Conservation (phyloP, 1,140 invertebrate genomes). For the Venustaconcha ellipsiformis region DNA sequence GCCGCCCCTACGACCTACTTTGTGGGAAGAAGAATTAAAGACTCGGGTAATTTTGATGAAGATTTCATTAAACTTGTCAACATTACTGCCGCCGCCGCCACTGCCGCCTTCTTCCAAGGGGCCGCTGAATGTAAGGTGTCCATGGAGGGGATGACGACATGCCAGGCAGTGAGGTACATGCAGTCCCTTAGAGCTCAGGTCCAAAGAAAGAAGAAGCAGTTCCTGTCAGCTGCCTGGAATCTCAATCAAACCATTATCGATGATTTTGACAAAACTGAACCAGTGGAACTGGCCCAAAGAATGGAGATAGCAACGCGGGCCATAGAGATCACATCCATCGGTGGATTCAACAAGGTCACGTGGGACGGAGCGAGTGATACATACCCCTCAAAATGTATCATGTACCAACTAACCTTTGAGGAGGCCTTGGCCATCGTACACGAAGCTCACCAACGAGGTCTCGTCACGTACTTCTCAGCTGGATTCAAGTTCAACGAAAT, state of each 20-base stretch:
- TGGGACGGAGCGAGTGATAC: conserved; percentile 49
- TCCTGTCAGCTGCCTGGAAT: conserved; percentile 51
- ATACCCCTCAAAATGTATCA: conserved; percentile 50
- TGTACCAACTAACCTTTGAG: conserved; percentile 50
- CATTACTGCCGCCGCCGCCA: conserved; percentile 3
- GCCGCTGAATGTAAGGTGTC: conserved; percentile 32
- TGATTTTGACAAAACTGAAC: conserved; percentile 34
- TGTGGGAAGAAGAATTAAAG: conserved; percentile 33
- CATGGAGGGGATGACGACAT: conserved; percentile 36
- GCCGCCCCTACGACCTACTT: conserved; percentile 17
- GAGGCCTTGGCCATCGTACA: conserved; percentile 49
- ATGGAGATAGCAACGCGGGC: conserved; percentile 45
- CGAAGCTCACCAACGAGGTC: neutral
- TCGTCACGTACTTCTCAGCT: conserved; percentile 10
- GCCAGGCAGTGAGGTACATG: conserved; percentile 41
- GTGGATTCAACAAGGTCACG: conserved; percentile 17
- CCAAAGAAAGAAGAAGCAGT: conserved; percentile 39
- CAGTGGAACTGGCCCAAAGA: conserved; percentile 22
- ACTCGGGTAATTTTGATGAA: conserved; percentile 35
- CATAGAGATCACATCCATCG: conserved; percentile 44
- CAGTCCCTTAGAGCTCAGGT: conserved; percentile 33
- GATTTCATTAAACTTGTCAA: conserved; percentile 48
- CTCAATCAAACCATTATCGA: conserved; percentile 43
- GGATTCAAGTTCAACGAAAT: conserved; percentile 39
- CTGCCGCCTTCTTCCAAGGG: conserved; percentile 47